These are phyloP conservation scores for Apomyelois bistriatella DNA, from an alignment of 2,888 invertebrate species.

Conservation along the genomic window DNA sequence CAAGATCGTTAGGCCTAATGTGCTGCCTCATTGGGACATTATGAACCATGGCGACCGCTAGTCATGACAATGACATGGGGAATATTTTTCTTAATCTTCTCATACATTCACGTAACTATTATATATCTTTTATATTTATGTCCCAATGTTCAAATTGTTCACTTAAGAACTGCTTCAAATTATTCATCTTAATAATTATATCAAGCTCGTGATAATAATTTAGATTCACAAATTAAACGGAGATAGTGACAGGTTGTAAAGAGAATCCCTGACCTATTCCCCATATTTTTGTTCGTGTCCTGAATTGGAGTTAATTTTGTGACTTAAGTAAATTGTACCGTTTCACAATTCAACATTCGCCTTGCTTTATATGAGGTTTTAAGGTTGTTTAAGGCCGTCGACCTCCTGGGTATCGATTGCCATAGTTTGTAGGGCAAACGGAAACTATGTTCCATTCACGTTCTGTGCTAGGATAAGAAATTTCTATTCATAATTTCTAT, in stretches of 20 bases:
- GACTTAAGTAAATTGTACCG: constrained; percentile 18
- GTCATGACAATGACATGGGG: not conserved
- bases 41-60: not conserved
- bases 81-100: too few relatives aligned
- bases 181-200: too few relatives aligned
- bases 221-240: too few relatives aligned
- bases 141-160: too few relatives aligned
- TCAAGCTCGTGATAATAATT: too few relatives aligned
- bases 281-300: too few relatives aligned
- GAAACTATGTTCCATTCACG: constrained; percentile 31
- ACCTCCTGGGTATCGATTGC: constrained; percentile 52
- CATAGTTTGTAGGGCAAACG: constrained; percentile 47
- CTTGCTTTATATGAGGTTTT: constrained; percentile 41
- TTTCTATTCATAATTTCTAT: constrained; percentile 20
- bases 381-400: constrained; percentile 44
- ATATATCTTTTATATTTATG: too few relatives aligned
- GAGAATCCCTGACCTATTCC: too few relatives aligned
- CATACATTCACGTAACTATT: too few relatives aligned
- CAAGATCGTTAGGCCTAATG: not conserved
- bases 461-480: constrained; percentile 14
- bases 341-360: constrained; percentile 31
- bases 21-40: not conserved
- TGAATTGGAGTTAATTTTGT: too few relatives aligned
- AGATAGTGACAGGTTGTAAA: too few relatives aligned
- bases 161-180: too few relatives aligned